A percentile compares a stretch with the other conserved stretches of the same genome.
These are phyloP conservation scores for Vireo griseus DNA, from an alignment of 2,797 vertebrate species.

Conservation along the genomic window DNA sequence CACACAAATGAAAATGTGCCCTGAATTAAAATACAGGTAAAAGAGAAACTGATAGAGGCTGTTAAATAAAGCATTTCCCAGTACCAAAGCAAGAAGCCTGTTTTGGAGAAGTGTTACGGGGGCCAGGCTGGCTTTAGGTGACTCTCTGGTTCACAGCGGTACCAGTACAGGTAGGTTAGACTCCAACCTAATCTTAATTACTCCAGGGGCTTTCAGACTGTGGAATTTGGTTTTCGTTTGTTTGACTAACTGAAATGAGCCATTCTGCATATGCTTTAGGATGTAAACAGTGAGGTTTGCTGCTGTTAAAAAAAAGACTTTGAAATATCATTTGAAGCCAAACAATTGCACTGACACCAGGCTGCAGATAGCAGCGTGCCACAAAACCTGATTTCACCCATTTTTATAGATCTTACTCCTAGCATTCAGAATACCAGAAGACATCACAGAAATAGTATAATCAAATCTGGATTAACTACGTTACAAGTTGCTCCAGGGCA, in stretches of 20 bases:
- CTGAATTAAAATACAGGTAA: not conserved
- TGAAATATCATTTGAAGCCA: not conserved
- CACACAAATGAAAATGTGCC: not conserved
- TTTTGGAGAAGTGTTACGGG: not conserved
- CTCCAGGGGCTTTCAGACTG: not conserved
- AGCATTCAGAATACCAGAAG: not conserved
- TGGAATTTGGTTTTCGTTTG: not conserved
- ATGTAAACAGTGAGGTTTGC: not conserved
- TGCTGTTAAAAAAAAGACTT: not conserved
- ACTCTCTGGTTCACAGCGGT: rapidly evolving
- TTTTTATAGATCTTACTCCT: not conserved
- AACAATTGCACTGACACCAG: not conserved
- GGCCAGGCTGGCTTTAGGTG: not conserved
- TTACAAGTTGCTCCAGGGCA: not conserved
- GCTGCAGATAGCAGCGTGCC: not conserved
- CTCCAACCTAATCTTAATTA: not conserved
- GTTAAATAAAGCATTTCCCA: not conserved
- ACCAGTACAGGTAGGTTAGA: not conserved
- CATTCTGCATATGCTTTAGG: not conserved
- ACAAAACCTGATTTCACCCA: not conserved
- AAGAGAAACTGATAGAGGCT: not conserved
- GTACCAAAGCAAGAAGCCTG: rapidly evolving
- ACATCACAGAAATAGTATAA: not conserved
- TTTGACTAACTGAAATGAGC: not conserved
- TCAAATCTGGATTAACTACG: not conserved